Base-by-base conservation (phyloP, 2,113 vertebrate genomes). In the Tiliqua scincoides region DNA sequence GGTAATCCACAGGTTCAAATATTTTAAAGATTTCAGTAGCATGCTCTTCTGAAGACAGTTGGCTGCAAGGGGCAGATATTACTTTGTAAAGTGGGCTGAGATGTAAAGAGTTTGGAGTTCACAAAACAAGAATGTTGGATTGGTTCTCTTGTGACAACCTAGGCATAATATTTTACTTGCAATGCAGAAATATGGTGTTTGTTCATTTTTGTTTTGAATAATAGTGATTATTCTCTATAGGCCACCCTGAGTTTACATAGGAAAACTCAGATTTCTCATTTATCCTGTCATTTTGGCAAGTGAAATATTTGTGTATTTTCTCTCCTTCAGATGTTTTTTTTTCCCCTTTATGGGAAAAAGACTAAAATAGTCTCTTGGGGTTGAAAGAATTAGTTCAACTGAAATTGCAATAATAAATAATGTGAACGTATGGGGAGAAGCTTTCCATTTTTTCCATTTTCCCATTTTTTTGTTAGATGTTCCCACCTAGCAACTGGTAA, bases 261-360 rank as follows among this genome's bases (percentile, higher is more conserved):
- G 86, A 91, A 94, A 92, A 88, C 68, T 88, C 9, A 85, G 43
- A 76, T 68, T 67, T 87, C 75, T 40, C 59, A 79, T 86, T 91
- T 89, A 65, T 43, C 83, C 90, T 89, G 85, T 89, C 79, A 83
- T 92, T 88, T 88, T 85, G 37, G 54, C 90, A 83, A 91, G 75
- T 89, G 84, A 93, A 95, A 90, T 91, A 95, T n/a, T 89, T 81
- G 85, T 73, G 23, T 76, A 21, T 87, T 87, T 63, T 92, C 48
- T 79, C 72, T 40, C 35, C 15, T 54, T 83, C 15, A 85, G 70
- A 89, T 84, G 12, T 88, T 87, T 23, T 3, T 15, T 20, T 85
- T 70, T 25, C 48, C 77, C 43, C 77, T 89, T 89, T 85, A 78
- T 62, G 75, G 74, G 83, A 88, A 79, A 52, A 83, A 88, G 83